Percentiles rank a stretch among this genome's conserved stretches.
Evolutionary conservation across 2,888 invertebrate species (phyloP).

Genomic region (Cryptocephalus primarius): DNA sequence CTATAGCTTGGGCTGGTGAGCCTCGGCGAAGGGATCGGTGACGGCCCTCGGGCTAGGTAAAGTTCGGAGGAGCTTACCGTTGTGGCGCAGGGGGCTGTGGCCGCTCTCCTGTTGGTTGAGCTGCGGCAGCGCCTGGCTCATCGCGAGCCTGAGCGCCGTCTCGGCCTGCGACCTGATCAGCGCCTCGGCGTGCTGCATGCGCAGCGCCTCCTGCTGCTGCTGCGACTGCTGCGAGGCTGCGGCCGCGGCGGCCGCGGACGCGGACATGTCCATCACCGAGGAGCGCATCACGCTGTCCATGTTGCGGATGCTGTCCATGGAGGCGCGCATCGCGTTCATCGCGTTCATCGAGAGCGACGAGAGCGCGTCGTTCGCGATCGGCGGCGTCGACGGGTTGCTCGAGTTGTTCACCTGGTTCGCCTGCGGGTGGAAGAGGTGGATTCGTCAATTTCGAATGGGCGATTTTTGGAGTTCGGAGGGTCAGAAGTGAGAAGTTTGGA

Average conservation of each 20-base stretch:
- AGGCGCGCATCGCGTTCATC: slow-evolving; percentile 50
- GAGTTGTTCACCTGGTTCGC: slow-evolving; percentile 37
- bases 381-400: slow-evolving; percentile 38
- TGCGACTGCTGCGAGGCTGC: slow-evolving; percentile 29
- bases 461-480: neutral
- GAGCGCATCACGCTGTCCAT: slow-evolving; percentile 42
- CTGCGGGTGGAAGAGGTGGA: slow-evolving; percentile 16
- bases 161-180: slow-evolving; percentile 77
- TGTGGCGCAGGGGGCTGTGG: slow-evolving; percentile 35
- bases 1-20: too few species aligned
- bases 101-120: slow-evolving; percentile 35
- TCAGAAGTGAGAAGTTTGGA: neutral
- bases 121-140: slow-evolving; percentile 48
- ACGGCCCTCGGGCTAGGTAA: too few species aligned
- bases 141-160: slow-evolving; percentile 70
- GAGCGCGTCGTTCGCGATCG: slow-evolving; percentile 34
- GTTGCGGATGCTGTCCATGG: slow-evolving; percentile 44
- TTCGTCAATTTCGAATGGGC: neutral
- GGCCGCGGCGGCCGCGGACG: slow-evolving; percentile 14
- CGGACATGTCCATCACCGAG: slow-evolving; percentile 40
- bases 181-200: slow-evolving; percentile 61
- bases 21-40: too few species aligned
- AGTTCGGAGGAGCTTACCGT: slow-evolving; percentile 22
- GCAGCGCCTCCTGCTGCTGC: slow-evolving; percentile 37
- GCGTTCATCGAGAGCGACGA: slow-evolving; percentile 40